Conservation (phyloP, 2,888 invertebrate genomes). For the Dusona sp. region DNA sequence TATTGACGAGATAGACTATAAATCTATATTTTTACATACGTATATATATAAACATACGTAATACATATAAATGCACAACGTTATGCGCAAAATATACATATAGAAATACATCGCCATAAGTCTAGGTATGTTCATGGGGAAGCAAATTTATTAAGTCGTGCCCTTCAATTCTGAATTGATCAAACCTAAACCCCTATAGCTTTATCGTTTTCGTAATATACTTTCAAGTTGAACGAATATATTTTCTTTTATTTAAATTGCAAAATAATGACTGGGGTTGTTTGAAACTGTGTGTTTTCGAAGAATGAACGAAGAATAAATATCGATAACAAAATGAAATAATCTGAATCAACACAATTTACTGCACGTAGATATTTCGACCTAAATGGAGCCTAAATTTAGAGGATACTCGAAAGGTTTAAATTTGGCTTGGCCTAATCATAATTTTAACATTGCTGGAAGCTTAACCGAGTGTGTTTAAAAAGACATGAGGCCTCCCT, state of each 20-base stretch:
- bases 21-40: conserved; percentile 2
- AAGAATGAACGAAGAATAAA: neutral
- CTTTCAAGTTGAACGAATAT: neutral
- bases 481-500: neutral
- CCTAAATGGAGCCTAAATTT: neutral
- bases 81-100: neutral
- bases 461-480: neutral
- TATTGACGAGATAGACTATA: neutral
- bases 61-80: neutral
- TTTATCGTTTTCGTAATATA: neutral
- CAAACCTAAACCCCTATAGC: neutral
- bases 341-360: neutral
- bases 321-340: neutral
- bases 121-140: neutral
- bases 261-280: neutral
- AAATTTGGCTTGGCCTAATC: neutral
- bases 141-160: neutral
- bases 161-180: neutral
- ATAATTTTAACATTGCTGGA: conserved; percentile 1
- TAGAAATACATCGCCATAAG: neutral
- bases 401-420: neutral
- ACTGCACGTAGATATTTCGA: neutral
- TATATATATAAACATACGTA: conserved; percentile 4
- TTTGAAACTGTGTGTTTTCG: neutral
- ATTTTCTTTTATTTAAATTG: too few relatives aligned